These are phyloP conservation scores for Rotaria macrura DNA, from an alignment of 2,888 invertebrate species.

Conservation along the genomic window DNA sequence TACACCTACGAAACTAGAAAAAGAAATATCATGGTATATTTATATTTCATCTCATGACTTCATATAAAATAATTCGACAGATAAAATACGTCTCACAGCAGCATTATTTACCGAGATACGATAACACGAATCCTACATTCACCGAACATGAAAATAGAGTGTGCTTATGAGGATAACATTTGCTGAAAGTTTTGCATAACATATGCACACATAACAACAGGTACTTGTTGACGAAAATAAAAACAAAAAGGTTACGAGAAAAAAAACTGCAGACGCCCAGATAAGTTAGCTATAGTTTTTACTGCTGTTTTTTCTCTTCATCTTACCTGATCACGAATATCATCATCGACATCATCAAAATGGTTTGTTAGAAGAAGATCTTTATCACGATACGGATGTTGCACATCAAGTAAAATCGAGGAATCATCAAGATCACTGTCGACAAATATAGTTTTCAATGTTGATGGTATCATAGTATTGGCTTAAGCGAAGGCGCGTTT, in stretches of 20 bases:
- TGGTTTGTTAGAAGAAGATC: neutral
- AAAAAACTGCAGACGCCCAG: neutral
- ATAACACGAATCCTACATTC: neutral
- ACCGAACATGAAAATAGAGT: neutral
- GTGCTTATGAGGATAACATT: neutral
- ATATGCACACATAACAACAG: neutral
- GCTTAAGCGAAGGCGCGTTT: neutral
- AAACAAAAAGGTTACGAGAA: neutral
- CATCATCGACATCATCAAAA: neutral
- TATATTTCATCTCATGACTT: neutral
- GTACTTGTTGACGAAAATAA: conserved; percentile 2
- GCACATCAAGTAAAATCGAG: neutral
- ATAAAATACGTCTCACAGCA: neutral
- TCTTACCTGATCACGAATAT: neutral
- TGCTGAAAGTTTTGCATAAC: neutral
- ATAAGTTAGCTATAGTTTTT: neutral
- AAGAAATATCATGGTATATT: neutral
- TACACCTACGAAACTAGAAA: neutral
- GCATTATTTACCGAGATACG: neutral
- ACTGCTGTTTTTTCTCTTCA: neutral
- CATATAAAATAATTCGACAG: neutral
- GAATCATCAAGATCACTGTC: conserved; percentile 2
- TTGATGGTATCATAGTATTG: neutral
- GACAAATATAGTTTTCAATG: conserved; percentile 1
- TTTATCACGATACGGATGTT: neutral